These are phyloP conservation scores for Scaptodrosophila lebanonensis DNA, from an alignment of 1,140 invertebrate genomes.

Conservation along the genomic window DNA sequence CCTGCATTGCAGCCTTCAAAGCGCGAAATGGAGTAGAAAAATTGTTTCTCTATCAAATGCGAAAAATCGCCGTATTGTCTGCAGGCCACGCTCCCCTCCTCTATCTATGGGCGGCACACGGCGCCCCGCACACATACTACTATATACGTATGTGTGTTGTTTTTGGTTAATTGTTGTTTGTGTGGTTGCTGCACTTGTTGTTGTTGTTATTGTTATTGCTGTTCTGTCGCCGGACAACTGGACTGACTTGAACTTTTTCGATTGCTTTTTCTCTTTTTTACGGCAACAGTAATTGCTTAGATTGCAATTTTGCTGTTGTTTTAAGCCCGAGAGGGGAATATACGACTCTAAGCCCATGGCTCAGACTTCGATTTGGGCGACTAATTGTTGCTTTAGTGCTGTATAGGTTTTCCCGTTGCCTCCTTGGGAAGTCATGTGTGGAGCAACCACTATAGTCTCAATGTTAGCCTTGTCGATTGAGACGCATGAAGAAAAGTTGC, in stretches of 20 bases:
- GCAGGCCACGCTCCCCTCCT: not conserved
- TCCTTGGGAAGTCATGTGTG: too few species aligned
- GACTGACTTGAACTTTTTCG: too few species aligned
- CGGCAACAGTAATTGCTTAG: too few species aligned
- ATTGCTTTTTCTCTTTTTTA: too few species aligned
- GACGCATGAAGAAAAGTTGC: too few species aligned
- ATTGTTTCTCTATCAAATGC: slow-evolving; percentile 74
- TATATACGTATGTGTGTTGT: too few species aligned
- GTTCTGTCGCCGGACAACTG: not conserved
- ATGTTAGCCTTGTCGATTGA: too few species aligned
- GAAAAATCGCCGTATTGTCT: slow-evolving; percentile 54
- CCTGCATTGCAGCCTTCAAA: slow-evolving; percentile 56
- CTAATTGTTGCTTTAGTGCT: slow-evolving; percentile 62
- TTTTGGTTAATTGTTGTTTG: too few species aligned
- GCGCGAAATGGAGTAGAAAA: slow-evolving; percentile 74
- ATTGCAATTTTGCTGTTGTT: slow-evolving; percentile 15
- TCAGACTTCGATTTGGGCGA: slow-evolving; percentile 61
- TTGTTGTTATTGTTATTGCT: slow-evolving; percentile 3
- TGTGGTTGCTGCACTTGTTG: too few species aligned
- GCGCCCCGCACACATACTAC: not conserved
- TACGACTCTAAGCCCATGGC: too few species aligned
- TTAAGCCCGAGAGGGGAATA: slow-evolving; percentile 21
- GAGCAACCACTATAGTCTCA: too few species aligned
- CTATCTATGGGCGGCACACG: not conserved
- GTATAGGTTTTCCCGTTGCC: too few species aligned